phyloP scores from a whole-genome alignment of 2,797 vertebrate species.

The Anas georgica region DNA sequence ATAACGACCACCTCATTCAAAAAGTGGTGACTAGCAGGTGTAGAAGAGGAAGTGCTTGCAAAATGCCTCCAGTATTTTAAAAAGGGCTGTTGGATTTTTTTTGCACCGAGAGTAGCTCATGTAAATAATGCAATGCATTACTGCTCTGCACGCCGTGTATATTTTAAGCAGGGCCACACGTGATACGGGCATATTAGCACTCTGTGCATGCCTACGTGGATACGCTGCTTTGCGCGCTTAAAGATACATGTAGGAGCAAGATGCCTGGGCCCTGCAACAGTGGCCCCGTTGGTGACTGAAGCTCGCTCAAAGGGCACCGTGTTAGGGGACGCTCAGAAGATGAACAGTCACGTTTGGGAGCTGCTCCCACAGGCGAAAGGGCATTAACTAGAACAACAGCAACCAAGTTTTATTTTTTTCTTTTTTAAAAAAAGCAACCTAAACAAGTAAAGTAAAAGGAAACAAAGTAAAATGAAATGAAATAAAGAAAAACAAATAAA shows the following conservation, averaged over 20 bases:
- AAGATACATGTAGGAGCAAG: neutral
- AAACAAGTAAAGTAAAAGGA: too few relatives aligned
- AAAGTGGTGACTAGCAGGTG: conserved; percentile 10
- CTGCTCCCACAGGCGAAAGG: too few relatives aligned
- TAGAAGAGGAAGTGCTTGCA: conserved; percentile 3
- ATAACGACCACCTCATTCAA: neutral
- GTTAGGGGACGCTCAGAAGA: conserved; percentile 26
- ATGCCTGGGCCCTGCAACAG: neutral
- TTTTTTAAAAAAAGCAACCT: too few relatives aligned
- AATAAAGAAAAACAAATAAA: too few relatives aligned
- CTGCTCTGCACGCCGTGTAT: neutral
- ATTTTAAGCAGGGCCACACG: neutral
- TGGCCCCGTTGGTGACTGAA: neutral
- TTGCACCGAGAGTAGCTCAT: neutral
- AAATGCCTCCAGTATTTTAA: neutral
- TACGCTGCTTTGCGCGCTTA: neutral
- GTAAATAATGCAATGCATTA: neutral
- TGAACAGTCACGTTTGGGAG: too few relatives aligned
- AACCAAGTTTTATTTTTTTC: too few relatives aligned
- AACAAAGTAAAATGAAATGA: too few relatives aligned
- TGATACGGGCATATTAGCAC: neutral
- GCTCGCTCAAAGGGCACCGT: neutral
- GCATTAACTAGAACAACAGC: too few relatives aligned
- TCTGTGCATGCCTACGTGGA: neutral
- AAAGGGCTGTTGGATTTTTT: neutral